Percentiles rank a stretch among this genome's conserved stretches.
phyloP scores from a whole-genome alignment of 2,797 vertebrate species.

The Huso huso region DNA sequence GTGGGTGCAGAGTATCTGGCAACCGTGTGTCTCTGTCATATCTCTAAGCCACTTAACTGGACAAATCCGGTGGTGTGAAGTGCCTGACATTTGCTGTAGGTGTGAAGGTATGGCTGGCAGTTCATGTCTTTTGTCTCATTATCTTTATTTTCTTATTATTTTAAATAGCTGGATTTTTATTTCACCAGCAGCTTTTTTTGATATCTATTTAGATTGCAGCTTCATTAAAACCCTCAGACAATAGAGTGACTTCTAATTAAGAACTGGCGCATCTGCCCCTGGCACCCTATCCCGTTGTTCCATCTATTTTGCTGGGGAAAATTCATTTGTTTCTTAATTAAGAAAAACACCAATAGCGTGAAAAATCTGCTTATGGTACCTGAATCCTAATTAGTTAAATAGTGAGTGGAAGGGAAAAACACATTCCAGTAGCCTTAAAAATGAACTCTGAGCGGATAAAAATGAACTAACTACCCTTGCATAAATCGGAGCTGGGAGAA shows the following conservation, averaged over 20 bases:
- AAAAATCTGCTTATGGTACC: conserved; percentile 99
- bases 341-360: conserved; percentile 99
- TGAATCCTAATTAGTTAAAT: conserved; percentile 99
- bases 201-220: conserved; percentile 84
- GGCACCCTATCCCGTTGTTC: conserved; percentile 97
- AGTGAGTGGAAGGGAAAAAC: conserved; percentile 71
- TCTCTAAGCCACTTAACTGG: conserved; percentile 13
- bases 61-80: conserved; percentile 53
- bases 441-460: conserved; percentile 97
- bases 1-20: too few relatives aligned
- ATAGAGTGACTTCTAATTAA: conserved; percentile 99
- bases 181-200: conserved; percentile 72
- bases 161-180: conserved; percentile 59
- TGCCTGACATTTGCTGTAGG: conserved; percentile 49
- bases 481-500: conserved; percentile 87
- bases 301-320: conserved; percentile 96
- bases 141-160: conserved; percentile 77
- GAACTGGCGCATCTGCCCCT: conserved; percentile 92
- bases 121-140: conserved; percentile 65
- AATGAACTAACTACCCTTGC: conserved; percentile 93
- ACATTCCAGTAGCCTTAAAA: conserved; percentile 93
- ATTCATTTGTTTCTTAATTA: conserved; percentile 99
- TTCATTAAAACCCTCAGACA: conserved; percentile 88
- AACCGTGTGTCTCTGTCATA: neutral
- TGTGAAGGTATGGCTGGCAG: conserved; percentile 16